Base-by-base conservation (phyloP, 2,888 invertebrate genomes). In the Schrankia costaestrigalis region DNA sequence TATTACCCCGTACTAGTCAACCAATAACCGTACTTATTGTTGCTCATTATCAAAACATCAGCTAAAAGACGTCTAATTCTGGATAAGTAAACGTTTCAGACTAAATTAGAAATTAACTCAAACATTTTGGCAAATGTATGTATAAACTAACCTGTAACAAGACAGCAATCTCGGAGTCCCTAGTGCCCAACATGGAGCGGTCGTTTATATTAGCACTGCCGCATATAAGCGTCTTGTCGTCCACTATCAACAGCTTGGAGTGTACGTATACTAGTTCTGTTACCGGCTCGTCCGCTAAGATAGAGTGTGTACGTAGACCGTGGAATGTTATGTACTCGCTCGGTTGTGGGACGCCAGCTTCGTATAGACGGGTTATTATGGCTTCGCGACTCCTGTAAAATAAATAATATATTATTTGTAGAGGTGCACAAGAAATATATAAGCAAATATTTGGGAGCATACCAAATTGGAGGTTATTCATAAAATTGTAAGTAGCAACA, bases 171-270 rank as follows among this genome's bases (percentile, higher is more conserved):
- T 99, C 99, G 0, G 98, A 98, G 69, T 99, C 99, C 48, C 99
- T 90, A 42, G 93, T 95, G 0, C 99, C 99, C 32, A 97, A 89
- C 91, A 99, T 91, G 35, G 97, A 98, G 31, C 99, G 89, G 73
- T 99, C 99, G 69, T 99, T 99, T 56, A 99, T 97, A 70, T 99
- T 99, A 0, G 99, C 98, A 3, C 98, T 98, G 10, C 99, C 99
- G 62, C 98, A 98, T 46, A 99, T 97, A 0, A 96, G 93, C 2
- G 92, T 90, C 52, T 92, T 92, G 75, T 99, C 99, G 71, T 99
- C 99, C 0, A 95, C 95, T 42, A 99, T 97, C 80, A 99, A 90
- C 37, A 99, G 82, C 82, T 99, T 99, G 37, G 98, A 97, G 83
- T 99, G 99, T 8, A 99, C 97, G 78, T 99, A 99, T 35, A 99